Percentiles rank a stretch among this genome's conserved stretches.
phyloP scores from a whole-genome alignment of 1,140 invertebrate genomes.

The Calycopis cecrops region DNA sequence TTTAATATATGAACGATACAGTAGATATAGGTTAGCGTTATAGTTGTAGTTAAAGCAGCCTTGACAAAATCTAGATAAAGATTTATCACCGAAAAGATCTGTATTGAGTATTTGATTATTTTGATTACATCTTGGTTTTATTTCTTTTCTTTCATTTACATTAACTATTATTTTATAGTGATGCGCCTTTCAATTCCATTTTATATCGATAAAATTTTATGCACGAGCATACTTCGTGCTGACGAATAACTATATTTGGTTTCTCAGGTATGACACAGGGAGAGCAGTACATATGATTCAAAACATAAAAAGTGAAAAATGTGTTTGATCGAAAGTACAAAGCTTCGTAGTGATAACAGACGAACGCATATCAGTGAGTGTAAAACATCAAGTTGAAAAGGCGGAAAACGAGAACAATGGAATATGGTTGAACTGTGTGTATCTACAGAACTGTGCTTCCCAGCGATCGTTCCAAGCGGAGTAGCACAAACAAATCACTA shows the following conservation, averaged over 20 bases:
- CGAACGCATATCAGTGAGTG: conserved; percentile 52
- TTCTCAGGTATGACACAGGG: conserved; percentile 45
- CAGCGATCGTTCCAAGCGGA: conserved; percentile 46
- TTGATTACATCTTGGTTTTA: no score
- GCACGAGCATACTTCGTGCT: conserved; percentile 24
- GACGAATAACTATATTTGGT: conserved; percentile 12
- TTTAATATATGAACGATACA: no score
- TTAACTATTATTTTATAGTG: neutral
- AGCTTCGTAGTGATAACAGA: conserved; percentile 45
- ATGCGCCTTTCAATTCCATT: conserved; percentile 55
- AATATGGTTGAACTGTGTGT: conserved; percentile 64
- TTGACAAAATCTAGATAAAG: no score
- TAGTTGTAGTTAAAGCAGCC: no score
- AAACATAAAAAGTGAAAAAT: conserved; percentile 59
- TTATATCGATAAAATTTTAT: conserved; percentile 32
- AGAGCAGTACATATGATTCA: conserved; percentile 44
- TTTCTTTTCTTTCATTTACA: no score
- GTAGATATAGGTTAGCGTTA: no score
- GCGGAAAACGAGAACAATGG: conserved; percentile 61
- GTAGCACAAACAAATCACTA: conserved; percentile 23
- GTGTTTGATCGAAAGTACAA: conserved; percentile 61
- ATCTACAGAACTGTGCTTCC: conserved; percentile 55
- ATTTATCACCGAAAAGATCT: no score
- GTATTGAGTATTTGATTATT: no score
- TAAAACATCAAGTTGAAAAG: conserved; percentile 57